Conservation (phyloP, 2,888 invertebrate species). For the Hoplodrina blanda region DNA sequence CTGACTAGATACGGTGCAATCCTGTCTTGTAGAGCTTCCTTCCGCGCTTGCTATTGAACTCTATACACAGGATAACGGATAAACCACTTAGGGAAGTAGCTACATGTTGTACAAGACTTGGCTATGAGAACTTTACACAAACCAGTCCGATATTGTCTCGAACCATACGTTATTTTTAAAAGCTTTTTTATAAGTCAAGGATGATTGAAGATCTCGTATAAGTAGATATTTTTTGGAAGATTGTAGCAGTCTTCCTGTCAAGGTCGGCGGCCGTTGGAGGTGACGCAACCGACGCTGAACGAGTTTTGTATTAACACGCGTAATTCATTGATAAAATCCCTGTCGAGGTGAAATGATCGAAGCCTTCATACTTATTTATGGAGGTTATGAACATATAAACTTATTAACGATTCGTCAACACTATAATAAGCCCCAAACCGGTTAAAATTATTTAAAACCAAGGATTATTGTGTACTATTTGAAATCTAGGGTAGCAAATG, state of each 20-base stretch:
- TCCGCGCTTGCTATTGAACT: constrained; percentile 77
- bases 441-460: constrained; percentile 5
- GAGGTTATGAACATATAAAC: constrained; percentile 5
- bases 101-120: constrained; percentile 32
- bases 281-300: constrained; percentile 83
- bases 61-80: constrained; percentile 79
- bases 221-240: constrained; percentile 60
- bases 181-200: constrained; percentile 42
- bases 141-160: constrained; percentile 37
- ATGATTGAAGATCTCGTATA: constrained; percentile 49
- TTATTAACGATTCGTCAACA: constrained; percentile 5
- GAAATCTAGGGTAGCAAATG: constrained; percentile 1
- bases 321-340: constrained; percentile 82
- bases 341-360: constrained; percentile 46
- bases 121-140: constrained; percentile 29
- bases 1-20: constrained; percentile 84
- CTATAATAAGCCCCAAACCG: constrained; percentile 15
- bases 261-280: constrained; percentile 80
- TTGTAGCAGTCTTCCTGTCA: constrained; percentile 73
- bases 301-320: constrained; percentile 78
- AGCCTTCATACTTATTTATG: constrained; percentile 17
- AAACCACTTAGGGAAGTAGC: constrained; percentile 81
- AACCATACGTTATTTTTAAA: constrained; percentile 43
- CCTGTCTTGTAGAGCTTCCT: constrained; percentile 86
- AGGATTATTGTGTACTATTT: constrained; percentile 18